Evolutionary conservation across 1,140 invertebrate genomes (phyloP).

Genomic region (Scaptodrosophila lebanonensis): DNA sequence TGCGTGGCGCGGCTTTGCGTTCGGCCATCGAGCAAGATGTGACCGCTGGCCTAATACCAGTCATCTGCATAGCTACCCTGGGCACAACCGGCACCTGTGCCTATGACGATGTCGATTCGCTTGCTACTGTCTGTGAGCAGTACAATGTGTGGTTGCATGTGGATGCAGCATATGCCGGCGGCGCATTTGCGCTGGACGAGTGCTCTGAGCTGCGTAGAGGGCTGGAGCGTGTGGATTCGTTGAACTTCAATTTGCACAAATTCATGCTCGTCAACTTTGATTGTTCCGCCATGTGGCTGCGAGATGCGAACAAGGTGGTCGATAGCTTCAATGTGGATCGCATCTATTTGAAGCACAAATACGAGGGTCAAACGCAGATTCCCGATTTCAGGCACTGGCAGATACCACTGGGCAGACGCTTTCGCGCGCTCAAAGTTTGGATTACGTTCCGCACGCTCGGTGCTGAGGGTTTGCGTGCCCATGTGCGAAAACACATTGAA

Average conservation of each 20-base stretch:
- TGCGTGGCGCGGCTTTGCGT: constrained; percentile 86
- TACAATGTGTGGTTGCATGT: constrained; percentile 91
- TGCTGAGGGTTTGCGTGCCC: constrained; percentile 85
- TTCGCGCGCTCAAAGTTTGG: constrained; percentile 96
- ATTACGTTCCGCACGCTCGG: constrained; percentile 92
- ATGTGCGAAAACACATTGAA: constrained; percentile 86
- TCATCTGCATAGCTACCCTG: constrained; percentile 89
- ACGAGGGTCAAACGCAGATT: constrained; percentile 82
- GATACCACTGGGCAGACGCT: constrained; percentile 92
- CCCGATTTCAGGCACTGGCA: constrained; percentile 97
- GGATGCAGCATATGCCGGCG: constrained; percentile 93
- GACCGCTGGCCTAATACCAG: constrained; percentile 86
- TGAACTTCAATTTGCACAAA: constrained; percentile 95
- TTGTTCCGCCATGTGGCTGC: constrained; percentile 92
- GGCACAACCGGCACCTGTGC: constrained; percentile 96
- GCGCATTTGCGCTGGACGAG: constrained; percentile 93
- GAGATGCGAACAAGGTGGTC: constrained; percentile 86
- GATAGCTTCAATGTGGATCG: constrained; percentile 95
- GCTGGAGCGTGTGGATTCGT: constrained; percentile 88
- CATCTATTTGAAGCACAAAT: constrained; percentile 88
- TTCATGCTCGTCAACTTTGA: constrained; percentile 96
- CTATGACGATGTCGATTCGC: constrained; percentile 90
- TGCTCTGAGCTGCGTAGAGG: constrained; percentile 89
- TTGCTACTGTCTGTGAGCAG: constrained; percentile 88
- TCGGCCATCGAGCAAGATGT: constrained; percentile 87